Conservation (phyloP, 2,888 invertebrate genomes). For the Odiellus spinosus region DNA sequence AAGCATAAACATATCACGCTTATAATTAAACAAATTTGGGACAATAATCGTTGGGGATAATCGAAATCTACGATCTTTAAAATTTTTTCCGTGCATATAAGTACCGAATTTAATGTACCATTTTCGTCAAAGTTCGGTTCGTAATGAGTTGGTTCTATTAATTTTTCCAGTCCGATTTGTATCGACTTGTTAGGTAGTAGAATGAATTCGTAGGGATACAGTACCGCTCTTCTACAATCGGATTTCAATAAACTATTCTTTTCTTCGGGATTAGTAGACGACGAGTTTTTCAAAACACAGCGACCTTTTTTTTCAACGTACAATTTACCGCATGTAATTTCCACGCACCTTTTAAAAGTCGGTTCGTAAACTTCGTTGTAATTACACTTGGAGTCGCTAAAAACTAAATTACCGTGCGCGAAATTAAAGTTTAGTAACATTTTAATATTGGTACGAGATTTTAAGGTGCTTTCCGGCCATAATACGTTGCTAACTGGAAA, state of each 20-base stretch:
- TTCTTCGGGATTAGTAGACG: not conserved
- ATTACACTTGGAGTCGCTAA: not conserved
- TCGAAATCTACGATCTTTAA: constrained; percentile 2
- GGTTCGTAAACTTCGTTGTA: constrained; percentile 9
- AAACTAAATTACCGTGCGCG: constrained; percentile 2
- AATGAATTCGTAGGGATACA: constrained; percentile 3
- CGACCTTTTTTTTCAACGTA: constrained; percentile 3
- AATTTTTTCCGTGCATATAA: constrained; percentile 8
- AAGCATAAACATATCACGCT: constrained; percentile 14
- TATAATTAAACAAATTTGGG: constrained; percentile 12
- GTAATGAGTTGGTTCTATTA: constrained; percentile 4
- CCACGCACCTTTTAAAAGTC: constrained; percentile 2
- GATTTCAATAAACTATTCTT: not conserved
- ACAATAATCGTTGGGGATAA: constrained; percentile 11
- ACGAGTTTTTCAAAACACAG: constrained; percentile 4
- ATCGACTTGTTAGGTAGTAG: constrained; percentile 7
- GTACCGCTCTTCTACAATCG: constrained; percentile 4
- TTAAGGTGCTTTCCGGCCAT: not conserved
- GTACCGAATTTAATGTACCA: not conserved
- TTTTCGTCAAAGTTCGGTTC: constrained; percentile 3
- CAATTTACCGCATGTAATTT: constrained; percentile 8
- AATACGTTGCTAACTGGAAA: not conserved
- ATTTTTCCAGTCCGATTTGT: constrained; percentile 8
- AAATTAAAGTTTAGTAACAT: constrained; percentile 5
- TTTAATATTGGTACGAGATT: too few relatives aligned